A percentile compares a stretch with the other conserved stretches of the same genome.
Evolutionary conservation across 2,888 invertebrate species (phyloP).

Genomic region (Troilus luridus): DNA sequence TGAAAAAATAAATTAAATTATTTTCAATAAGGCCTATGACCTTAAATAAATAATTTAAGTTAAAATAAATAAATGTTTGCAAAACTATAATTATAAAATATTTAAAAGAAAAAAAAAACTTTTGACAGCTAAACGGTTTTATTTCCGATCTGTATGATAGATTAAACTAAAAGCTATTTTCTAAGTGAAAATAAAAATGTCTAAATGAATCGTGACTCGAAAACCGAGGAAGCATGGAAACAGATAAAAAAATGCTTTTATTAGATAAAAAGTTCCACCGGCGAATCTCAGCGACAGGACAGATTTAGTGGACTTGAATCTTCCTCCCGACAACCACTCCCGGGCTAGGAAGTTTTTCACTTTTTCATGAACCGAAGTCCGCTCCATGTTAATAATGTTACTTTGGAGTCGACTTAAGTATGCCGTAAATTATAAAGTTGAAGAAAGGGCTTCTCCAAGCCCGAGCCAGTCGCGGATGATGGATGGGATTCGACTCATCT

Average conservation of each 20-base stretch:
- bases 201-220: conserved; percentile 12
- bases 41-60: too few relatives aligned
- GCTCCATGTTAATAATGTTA: conserved; percentile 44
- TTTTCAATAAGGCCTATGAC: too few relatives aligned
- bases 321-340: background rate
- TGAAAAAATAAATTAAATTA: too few relatives aligned
- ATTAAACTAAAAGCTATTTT: background rate
- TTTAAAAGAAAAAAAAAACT: background rate
- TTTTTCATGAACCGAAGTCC: conserved; percentile 37
- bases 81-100: too few relatives aligned
- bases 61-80: too few relatives aligned
- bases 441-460: background rate
- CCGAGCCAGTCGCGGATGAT: background rate
- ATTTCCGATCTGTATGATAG: background rate
- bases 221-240: background rate
- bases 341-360: background rate
- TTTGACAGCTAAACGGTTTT: background rate
- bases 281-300: background rate
- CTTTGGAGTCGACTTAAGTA: conserved; percentile 23
- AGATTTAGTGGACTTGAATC: background rate
- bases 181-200: background rate
- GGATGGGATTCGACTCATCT: background rate
- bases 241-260: conserved; percentile 27
- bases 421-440: conserved; percentile 43
- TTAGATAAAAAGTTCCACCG: conserved; percentile 17